Evolutionary conservation across 1,140 invertebrate species (phyloP).

Genomic region (Nasonia longicornis): DNA sequence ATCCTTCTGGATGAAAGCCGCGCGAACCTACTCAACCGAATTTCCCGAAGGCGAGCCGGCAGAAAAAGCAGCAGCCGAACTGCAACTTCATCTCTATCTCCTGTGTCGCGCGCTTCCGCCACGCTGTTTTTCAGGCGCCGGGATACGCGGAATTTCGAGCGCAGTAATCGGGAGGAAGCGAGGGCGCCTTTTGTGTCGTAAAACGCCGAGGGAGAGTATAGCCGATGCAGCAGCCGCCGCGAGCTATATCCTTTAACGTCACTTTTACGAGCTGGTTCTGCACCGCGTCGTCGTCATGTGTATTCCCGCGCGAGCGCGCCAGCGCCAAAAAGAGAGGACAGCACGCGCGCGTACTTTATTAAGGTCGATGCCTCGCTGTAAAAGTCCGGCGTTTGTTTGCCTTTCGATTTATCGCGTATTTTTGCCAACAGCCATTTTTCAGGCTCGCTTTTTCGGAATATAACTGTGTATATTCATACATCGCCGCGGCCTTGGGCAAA

Average conservation of each 20-base stretch:
- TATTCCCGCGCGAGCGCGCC: background rate
- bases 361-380: conserved; percentile 26
- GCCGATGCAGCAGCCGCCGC: background rate
- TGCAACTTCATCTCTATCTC: background rate
- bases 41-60: no score
- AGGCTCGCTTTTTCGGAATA: background rate
- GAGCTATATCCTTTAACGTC: conserved; percentile 38
- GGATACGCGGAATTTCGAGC: conserved; percentile 6
- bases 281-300: background rate
- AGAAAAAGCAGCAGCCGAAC: conserved; percentile 3
- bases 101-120: background rate
- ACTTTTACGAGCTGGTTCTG: conserved; percentile 44
- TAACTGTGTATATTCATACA: background rate
- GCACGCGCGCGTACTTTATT: conserved; percentile 10
- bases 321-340: background rate
- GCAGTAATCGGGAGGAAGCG: background rate
- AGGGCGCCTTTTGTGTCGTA: conserved; percentile 8
- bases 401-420: conserved; percentile 5
- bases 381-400: background rate
- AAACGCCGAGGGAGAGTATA: background rate
- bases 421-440: background rate
- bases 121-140: background rate
- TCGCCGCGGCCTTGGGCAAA: background rate
- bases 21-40: no score
- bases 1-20: no score